These are phyloP conservation scores for Pituophis catenifer DNA, from an alignment of 2,113 vertebrate genomes.

Conservation along the genomic window DNA sequence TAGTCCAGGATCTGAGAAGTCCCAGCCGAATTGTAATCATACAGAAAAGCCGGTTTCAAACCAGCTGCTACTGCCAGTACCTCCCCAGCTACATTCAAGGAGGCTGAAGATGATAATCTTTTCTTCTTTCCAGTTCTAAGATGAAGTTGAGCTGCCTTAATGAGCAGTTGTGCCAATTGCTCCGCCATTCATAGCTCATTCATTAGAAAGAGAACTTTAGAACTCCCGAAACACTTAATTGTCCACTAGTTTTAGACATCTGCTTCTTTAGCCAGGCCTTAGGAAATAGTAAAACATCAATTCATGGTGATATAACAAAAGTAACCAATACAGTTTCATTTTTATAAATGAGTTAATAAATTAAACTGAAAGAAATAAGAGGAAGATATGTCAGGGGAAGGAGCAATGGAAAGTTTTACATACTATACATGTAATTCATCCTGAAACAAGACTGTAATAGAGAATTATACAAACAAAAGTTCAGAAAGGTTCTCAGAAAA, in stretches of 20 bases:
- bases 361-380: neutral
- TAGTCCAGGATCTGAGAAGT: slow-evolving; percentile 74
- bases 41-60: slow-evolving; percentile 84
- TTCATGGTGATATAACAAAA: neutral
- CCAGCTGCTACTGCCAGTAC: slow-evolving; percentile 79
- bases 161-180: slow-evolving; percentile 59
- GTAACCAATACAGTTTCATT: neutral
- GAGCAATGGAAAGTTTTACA: neutral
- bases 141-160: slow-evolving; percentile 72
- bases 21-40: slow-evolving; percentile 74
- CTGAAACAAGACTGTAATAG: neutral
- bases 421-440: too few species aligned
- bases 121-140: slow-evolving; percentile 66
- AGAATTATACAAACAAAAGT: neutral
- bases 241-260: neutral
- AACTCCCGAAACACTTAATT: neutral
- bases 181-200: slow-evolving; percentile 29
- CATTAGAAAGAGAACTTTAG: neutral
- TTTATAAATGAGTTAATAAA: neutral
- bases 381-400: neutral
- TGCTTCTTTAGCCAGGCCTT: neutral
- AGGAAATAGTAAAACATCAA: slow-evolving; percentile 24
- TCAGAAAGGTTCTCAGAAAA: neutral
- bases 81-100: slow-evolving; percentile 78
- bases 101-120: slow-evolving; percentile 55